Conservation (phyloP, 2,888 invertebrate species). For the Pollenia amentaria region DNA sequence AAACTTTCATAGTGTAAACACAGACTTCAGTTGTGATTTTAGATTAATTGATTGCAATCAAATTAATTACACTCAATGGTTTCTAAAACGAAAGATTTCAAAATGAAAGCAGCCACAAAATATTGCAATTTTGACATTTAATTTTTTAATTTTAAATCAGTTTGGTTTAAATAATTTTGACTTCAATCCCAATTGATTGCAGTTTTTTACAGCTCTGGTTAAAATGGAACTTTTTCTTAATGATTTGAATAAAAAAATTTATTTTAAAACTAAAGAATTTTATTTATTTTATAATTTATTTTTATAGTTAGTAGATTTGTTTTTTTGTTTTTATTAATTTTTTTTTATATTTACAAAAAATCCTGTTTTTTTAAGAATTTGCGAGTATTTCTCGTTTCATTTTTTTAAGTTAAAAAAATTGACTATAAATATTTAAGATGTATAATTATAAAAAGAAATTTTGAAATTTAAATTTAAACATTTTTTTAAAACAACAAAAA, state of each 20-base stretch:
- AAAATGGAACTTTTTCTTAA: neutral
- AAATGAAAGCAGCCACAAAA: too few relatives aligned
- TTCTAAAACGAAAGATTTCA: too few relatives aligned
- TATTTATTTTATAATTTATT: neutral
- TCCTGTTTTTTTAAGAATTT: constrained; percentile 38
- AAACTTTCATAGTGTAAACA: too few relatives aligned
- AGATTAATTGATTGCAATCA: too few relatives aligned
- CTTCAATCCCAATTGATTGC: too few relatives aligned
- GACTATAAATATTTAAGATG: constrained; percentile 60
- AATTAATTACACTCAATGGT: too few relatives aligned
- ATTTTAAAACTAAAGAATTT: constrained; percentile 20
- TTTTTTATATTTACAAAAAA: constrained; percentile 51
- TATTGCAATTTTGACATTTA: too few relatives aligned
- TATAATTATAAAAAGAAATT: constrained; percentile 33
- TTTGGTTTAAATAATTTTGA: too few relatives aligned
- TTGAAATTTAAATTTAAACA: constrained; percentile 23
- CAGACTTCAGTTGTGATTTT: too few relatives aligned
- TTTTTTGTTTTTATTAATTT: neutral
- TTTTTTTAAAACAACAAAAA: constrained; percentile 27
- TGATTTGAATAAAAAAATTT: neutral
- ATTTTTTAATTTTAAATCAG: too few relatives aligned
- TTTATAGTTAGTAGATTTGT: neutral
- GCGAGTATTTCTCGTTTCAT: constrained; percentile 66
- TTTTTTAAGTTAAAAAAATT: constrained; percentile 59
- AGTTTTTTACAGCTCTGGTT: too few relatives aligned